Percentiles rank a stretch among this genome's conserved stretches.
Conservation (phyloP, 2,797 vertebrate species). For the Sebastiscus tertius region DNA sequence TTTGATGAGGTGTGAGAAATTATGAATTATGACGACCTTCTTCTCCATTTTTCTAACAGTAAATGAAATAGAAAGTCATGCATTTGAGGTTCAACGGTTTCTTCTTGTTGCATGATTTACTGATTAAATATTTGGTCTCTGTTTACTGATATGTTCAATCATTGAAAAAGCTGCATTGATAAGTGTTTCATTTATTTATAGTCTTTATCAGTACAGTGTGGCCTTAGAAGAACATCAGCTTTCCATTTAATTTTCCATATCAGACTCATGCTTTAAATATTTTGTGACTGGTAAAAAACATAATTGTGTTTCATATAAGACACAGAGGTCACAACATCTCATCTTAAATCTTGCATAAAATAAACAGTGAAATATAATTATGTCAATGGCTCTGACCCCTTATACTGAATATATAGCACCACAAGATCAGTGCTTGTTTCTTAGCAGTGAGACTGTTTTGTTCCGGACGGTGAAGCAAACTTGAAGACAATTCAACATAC, state of each 20-base stretch:
- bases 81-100: conserved; percentile 24
- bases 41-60: not conserved
- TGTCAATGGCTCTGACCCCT: conserved; percentile 39
- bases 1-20: not conserved
- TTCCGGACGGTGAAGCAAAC: conserved; percentile 6
- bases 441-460: conserved; percentile 8
- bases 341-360: conserved; percentile 43
- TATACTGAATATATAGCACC: conserved; percentile 54
- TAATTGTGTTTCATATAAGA: conserved; percentile 1
- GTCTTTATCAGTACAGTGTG: not conserved
- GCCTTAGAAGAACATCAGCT: conserved; percentile 10
- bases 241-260: conserved; percentile 1
- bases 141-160: conserved; percentile 19
- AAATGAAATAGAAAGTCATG: not conserved
- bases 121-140: conserved; percentile 62
- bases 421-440: conserved; percentile 37
- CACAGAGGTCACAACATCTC: conserved; percentile 6
- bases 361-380: conserved; percentile 49
- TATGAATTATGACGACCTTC: not conserved
- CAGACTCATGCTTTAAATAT: conserved; percentile 9
- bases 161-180: conserved; percentile 28
- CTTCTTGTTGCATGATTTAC: conserved; percentile 7
- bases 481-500: not conserved
- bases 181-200: conserved; percentile 20
- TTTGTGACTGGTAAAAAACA: conserved; percentile 4